Conservation (phyloP, 2,888 invertebrate species). For the Idaea straminata region DNA sequence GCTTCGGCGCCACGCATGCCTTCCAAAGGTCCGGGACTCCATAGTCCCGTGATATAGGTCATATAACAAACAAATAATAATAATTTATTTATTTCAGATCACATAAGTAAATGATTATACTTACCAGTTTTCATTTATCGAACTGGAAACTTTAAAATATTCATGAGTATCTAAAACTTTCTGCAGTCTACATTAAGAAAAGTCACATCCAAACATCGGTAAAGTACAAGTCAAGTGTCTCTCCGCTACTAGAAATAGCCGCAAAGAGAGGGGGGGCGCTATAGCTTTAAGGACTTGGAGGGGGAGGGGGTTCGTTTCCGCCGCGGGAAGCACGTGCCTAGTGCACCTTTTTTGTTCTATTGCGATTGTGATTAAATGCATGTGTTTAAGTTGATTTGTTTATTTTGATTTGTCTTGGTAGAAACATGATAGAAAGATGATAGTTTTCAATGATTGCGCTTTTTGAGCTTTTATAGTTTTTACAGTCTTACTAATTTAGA, state of each 20-base stretch:
- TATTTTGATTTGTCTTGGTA: background rate
- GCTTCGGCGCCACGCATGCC: too few species aligned
- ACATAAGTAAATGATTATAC: too few species aligned
- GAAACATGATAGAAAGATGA: background rate
- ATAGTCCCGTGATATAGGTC: too few species aligned
- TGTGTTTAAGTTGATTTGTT: constrained; percentile 23
- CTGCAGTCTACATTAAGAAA: constrained; percentile 42
- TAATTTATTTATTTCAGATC: too few species aligned
- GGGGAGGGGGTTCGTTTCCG: constrained; percentile 47
- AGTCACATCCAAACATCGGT: constrained; percentile 58
- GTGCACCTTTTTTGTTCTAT: constrained; percentile 44
- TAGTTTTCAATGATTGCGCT: background rate
- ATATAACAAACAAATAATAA: too few species aligned
- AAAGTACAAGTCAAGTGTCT: constrained; percentile 70
- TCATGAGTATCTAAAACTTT: constrained; percentile 12
- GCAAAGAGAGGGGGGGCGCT: constrained; percentile 27
- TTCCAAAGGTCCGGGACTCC: too few species aligned
- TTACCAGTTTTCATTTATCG: background rate
- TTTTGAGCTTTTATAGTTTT: too few species aligned
- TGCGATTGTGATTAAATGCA: constrained; percentile 26
- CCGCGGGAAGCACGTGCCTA: constrained; percentile 57
- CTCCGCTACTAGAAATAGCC: constrained; percentile 63
- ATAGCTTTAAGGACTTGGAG: constrained; percentile 17
- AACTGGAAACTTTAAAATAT: background rate
- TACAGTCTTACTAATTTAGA: too few species aligned